Evolutionary conservation across 1,140 invertebrate genomes (phyloP).

Genomic region (Brachionus asplanchnoidis): DNA sequence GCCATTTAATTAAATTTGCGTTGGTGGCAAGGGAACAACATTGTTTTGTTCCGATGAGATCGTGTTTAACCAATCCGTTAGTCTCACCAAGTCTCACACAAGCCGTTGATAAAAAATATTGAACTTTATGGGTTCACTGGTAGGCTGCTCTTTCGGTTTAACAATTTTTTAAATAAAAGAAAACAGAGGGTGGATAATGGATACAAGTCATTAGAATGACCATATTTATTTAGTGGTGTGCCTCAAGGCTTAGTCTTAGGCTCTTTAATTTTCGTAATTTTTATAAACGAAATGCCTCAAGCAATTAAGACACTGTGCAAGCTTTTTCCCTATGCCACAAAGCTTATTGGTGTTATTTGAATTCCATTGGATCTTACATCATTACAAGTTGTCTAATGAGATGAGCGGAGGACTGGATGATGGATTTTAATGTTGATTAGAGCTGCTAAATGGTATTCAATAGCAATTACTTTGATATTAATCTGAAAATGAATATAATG

Average conservation of each 20-base stretch:
- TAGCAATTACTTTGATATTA: background rate
- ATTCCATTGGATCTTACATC: no score
- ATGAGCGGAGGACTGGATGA: background rate
- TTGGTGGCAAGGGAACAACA: background rate
- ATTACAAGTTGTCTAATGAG: background rate
- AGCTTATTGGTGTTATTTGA: no score
- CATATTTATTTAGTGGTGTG: background rate
- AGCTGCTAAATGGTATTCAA: background rate
- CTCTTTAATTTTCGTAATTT: background rate
- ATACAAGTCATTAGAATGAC: no score
- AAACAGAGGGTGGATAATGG: no score
- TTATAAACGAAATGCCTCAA: background rate
- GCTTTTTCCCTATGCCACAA: background rate
- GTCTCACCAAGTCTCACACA: background rate
- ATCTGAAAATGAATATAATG: no score
- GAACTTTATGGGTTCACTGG: no score
- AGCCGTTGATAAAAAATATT: background rate
- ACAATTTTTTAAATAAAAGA: no score
- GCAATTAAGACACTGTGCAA: background rate
- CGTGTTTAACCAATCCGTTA: background rate
- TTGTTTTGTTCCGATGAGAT: background rate
- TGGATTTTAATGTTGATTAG: background rate
- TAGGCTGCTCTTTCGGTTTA: no score
- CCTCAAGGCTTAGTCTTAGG: background rate
- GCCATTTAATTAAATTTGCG: background rate